Base-by-base conservation (phyloP, 2,888 invertebrate genomes). In the Pachycephus smyrnensis region DNA sequence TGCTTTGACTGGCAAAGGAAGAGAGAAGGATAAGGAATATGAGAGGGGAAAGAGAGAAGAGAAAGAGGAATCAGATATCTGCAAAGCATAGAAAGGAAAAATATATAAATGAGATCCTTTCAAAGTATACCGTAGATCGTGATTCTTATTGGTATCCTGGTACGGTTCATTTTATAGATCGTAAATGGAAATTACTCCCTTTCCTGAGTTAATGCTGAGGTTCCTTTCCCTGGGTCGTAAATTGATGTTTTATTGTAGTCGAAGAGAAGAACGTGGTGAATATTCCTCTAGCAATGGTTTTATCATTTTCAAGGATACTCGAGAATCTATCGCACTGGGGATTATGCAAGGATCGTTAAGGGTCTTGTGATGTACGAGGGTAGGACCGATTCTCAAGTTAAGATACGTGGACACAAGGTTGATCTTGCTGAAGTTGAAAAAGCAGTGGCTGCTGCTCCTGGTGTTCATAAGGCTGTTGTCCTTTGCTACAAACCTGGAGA, bases 371-470 rank as follows among this genome's bases (percentile, higher is more conserved):
- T 97, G 35, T 97, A 95, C 88, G 96, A 97, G 84, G 98, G 98
- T 0, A 94, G 98, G 37, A 96, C 95, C 0, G 97, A 97, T 91
- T 96, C 97, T 0, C 97, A 97, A 90, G 94, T 96, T 68, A 98
- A 97, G 93, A 95, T 97, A 77, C 93, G 97, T 73, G 98, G 98
- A 0, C 96, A 98, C 88, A 93, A 97, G 12, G 96, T 98, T 0
- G 97, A 98, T 88, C 92, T 97, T 75, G 94, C 95, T 2, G 98
- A 98, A 92, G 95, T 98, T 1, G 97, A 98, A 87, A 94, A 94
- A 80, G 95, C 95, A 11, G 94, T 97, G 0, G 92, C 93, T 37
- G 92, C 93, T 6, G 91, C 96, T 0, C 92, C 94, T 0, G 94
- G 94, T 3, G 94, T 97, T 4, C 95, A 96, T 23, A 96, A 96